Base-by-base conservation (phyloP, 2,113 vertebrate genomes). In the Oreochromis aureus region DNA sequence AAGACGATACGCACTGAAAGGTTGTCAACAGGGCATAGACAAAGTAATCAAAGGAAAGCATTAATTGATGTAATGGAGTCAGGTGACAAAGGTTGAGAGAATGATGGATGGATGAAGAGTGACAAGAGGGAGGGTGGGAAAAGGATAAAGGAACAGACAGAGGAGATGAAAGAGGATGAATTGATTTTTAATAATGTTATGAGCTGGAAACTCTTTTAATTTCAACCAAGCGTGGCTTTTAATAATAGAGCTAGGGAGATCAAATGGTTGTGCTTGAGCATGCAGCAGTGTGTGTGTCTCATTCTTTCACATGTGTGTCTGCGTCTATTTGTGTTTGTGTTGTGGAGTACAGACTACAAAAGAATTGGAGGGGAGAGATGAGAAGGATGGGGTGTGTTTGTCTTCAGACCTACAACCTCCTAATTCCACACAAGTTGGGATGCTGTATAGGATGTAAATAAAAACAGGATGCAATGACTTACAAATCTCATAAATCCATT, bases 121-220 rank as follows among this genome's bases (percentile, higher is more conserved):
- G 63, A 85, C 24, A 69, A n/a, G 41, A 82, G 19, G 46, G 56
- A 87, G 16, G 88, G 78, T 6, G 66, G 69, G 16, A 86, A 85
- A 85, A 76, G 54, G 30, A 69, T 16, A 84, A 90, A 55, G 66
- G 44, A 7, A 86, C 84, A 85, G 66, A 81, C 84, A 83, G 63
- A 83, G 27, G 10, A 53, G 79, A 91, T 92, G 46, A 87, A 89
- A 86, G 66, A 86, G 30, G 59, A 91, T 86, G 46, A 87, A 92
- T 81, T 10, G 82, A 86, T 89, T 92, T 92, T 91, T 93, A 89
- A 92, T 91, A 58, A 85, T 79, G 54, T 87, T 90, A 86, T 66
- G 82, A 90, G 73, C 44, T 85, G 78, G 36, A 90, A 89, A 89
- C 51, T 83, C 83, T 90, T 87, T 92, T 88, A 53, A 91, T 92